Base-by-base conservation (phyloP, 1,140 invertebrate genomes). In the Cydia fagiglandana region DNA sequence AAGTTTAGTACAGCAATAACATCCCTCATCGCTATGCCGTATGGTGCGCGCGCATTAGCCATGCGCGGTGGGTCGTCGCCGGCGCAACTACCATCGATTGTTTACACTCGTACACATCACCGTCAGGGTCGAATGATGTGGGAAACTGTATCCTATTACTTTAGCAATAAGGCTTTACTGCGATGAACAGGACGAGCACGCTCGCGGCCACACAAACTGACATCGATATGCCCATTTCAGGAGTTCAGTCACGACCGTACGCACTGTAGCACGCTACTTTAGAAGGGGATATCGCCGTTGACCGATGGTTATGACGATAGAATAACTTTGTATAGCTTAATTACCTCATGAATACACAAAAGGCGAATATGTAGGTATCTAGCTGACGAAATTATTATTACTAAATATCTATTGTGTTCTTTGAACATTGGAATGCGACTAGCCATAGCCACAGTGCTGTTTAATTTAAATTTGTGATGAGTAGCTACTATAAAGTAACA, bases 311-410 rank as follows among this genome's bases (percentile, higher is more conserved):
- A 89, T 92, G 88, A 90, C 85, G 84, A 90, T 91, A 82, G 88
- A 91, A 91, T 91, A 91, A 90, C 86, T 91, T 88, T 90, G 88
- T 91, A 91, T 90, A 86, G 84, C 82, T 81, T 91, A 88, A 91
- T 91, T 92, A 91, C 86, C 82, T 88, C 77, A 86, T 86, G 86
- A 88, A 86, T 88, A 87, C 83, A 84, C 80, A 70, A 9, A 84
- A 78, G 76, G 81, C 81, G 82, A 86, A 87, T 86, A 84, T 81
- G 74, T 79, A 73, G 28, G 76, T 66, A 76, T 73, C 80, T 80
- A 78, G 78, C 79, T 79, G 81, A 83, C 84, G 80, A 84, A 80
- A 83, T 84, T 86, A 84, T 80, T 84, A 82, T 84, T 79, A 80
- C 78, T 80, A 76, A 80, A 66, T 81, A 73, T 80, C 80, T 77